Conservation (phyloP, 2,113 vertebrate genomes). For the Guaruba guarouba region DNA sequence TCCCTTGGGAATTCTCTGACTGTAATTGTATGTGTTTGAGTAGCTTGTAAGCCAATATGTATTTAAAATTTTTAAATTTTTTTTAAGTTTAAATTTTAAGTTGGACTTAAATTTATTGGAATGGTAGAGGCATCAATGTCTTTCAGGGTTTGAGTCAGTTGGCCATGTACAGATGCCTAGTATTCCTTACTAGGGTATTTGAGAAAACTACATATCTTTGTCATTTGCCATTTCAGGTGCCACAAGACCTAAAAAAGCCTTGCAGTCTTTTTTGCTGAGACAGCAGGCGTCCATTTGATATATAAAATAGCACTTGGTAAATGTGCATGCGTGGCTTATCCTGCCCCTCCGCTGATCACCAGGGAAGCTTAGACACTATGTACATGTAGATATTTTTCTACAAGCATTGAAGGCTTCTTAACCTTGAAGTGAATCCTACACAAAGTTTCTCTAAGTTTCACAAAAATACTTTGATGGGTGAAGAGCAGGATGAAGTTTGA, state of each 20-base stretch:
- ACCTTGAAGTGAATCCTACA: background rate
- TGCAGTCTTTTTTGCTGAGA: background rate
- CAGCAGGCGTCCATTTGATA: background rate
- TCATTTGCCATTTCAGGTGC: background rate
- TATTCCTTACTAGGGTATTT: background rate
- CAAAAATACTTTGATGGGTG: background rate
- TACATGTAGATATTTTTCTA: background rate
- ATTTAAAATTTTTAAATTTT: background rate
- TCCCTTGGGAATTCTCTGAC: background rate
- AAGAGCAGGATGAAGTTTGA: background rate
- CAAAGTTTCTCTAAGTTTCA: background rate
- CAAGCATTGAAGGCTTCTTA: background rate
- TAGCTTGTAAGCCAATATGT: background rate
- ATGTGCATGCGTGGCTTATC: background rate
- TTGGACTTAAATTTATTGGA: background rate
- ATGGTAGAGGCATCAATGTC: background rate
- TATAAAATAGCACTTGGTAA: background rate
- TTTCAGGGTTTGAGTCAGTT: background rate
- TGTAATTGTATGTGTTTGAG: background rate
- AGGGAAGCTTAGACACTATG: background rate
- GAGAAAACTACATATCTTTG: background rate
- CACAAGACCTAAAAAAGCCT: background rate
- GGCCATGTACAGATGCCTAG: no score
- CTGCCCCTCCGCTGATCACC: background rate
- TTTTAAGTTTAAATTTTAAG: background rate